phyloP scores from a whole-genome alignment of 1,140 invertebrate genomes.

The Drosophila burlai region DNA sequence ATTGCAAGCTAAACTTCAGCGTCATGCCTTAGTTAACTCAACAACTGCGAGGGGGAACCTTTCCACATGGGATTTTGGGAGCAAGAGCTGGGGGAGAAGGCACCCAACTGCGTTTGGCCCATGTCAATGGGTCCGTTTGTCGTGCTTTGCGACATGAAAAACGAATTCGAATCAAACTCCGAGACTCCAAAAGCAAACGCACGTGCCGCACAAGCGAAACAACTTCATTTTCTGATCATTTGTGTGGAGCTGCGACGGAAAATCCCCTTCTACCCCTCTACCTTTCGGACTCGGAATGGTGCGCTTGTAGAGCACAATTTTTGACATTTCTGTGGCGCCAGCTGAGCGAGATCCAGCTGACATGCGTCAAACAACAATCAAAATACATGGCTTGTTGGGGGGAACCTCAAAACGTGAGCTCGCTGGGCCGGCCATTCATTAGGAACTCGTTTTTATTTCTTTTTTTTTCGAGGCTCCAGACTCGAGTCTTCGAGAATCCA shows the following conservation, averaged over 20 bases:
- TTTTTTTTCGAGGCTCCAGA: conserved; percentile 17
- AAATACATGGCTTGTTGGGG: conserved; percentile 65
- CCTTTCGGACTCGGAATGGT: neutral
- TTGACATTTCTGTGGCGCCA: conserved; percentile 82
- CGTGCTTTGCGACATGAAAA: conserved; percentile 55
- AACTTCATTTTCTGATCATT: conserved; percentile 79
- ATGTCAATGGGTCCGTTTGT: conserved; percentile 60
- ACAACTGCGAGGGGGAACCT: conserved; percentile 29
- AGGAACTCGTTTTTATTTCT: conserved; percentile 71
- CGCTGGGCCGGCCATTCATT: conserved; percentile 79
- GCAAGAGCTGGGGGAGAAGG: conserved; percentile 12
- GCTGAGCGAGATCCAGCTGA: conserved; percentile 68
- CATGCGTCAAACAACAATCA: conserved; percentile 83
- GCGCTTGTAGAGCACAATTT: conserved; percentile 76
- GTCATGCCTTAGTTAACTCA: conserved; percentile 59
- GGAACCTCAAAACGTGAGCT: conserved; percentile 71
- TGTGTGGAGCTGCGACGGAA: conserved; percentile 50
- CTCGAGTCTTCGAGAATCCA: conserved; percentile 29
- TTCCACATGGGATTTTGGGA: conserved; percentile 31
- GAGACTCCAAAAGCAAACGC: conserved; percentile 71
- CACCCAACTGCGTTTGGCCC: conserved; percentile 60
- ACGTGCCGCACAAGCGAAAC: conserved; percentile 81
- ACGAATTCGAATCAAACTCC: conserved; percentile 46
- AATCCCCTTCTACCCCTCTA: neutral
- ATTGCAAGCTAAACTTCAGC: conserved; percentile 57